Evolutionary conservation across 1,140 invertebrate genomes (phyloP), one percentile per base, ranked within the genome.

Genomic region (Mycetomoellerius zeteki): DNA sequence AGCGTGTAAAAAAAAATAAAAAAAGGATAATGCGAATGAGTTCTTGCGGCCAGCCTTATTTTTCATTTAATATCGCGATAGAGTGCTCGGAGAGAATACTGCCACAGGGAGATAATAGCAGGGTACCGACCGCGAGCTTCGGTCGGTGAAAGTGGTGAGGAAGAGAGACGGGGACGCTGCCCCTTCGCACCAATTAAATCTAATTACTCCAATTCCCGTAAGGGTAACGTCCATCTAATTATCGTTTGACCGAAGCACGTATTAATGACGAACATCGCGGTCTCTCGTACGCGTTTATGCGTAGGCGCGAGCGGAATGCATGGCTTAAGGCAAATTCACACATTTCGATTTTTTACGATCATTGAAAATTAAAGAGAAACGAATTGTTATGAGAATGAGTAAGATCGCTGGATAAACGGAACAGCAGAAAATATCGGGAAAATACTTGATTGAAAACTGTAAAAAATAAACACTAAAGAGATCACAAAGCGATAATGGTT

Each of bases 171-270:
- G 27, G 54, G 77, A n/a, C 62, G 58, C 27, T 72, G 89, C 78
- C 88, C 87, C 85, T 92, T 92, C 86, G 87, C 88, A 87, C 88
- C 94, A 95, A 95, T 95, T 94, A 94, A 93, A 93, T 92, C 89
- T 94, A 94, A 95, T 95, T 94, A 94, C 92, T 93, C 89, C 89
- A 94, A 94, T 94, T 94, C 92, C 91, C 92, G 90, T 87, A 91
- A 92, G 90, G 91, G 90, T 92, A 94, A 94, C 93, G 92, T 94
- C 92, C 93, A 95, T 94, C 91, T 94, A 94, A 95, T 95, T 94
- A 94, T 90, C 89, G 92, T 94, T 94, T 89, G 90, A 92, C 91
- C 92, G 90, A 93, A 94, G 91, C 92, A 92, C 82, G 88, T 93
- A 94, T 94, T 94, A 94, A 94, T 93, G 92, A 91, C 84, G 86